These are phyloP conservation scores for Pampus argenteus DNA, from an alignment of 2,797 vertebrate genomes.

Conservation along the genomic window DNA sequence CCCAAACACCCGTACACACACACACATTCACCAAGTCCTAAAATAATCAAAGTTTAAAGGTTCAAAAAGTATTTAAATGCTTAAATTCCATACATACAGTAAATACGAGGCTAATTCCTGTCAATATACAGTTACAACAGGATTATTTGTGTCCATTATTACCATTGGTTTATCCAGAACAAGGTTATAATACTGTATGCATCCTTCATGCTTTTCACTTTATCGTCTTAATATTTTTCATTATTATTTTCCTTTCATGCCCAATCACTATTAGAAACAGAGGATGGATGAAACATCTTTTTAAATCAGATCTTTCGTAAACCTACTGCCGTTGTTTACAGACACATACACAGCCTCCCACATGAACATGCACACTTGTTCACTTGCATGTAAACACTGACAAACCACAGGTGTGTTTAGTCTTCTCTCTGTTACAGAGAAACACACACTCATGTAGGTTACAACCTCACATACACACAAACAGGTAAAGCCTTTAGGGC, in stretches of 20 bases:
- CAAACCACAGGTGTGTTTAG: conserved; percentile 42
- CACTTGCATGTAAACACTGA: conserved; percentile 15
- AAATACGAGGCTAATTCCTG: conserved; percentile 10
- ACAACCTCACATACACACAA: conserved; percentile 3
- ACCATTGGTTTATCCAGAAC: neutral
- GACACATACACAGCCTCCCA: neutral
- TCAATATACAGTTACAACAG: neutral
- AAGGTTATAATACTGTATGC: neutral
- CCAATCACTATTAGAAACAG: conserved; percentile 3
- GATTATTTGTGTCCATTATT: neutral
- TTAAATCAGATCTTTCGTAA: neutral
- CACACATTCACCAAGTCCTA: conserved; percentile 20
- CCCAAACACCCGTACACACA: conserved; percentile 32
- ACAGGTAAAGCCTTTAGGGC: conserved; percentile 57
- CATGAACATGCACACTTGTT: conserved; percentile 7
- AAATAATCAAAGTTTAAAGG: conserved; percentile 29
- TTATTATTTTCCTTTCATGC: conserved; percentile 5
- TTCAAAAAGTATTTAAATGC: conserved; percentile 24
- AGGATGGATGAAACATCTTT: conserved; percentile 5
- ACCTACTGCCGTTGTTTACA: conserved; percentile 17
- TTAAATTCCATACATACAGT: neutral
- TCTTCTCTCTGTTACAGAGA: conserved; percentile 15
- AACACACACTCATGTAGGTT: conserved; percentile 20
- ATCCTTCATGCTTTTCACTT: neutral
- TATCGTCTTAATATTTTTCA: neutral